Percentiles rank a stretch among this genome's conserved stretches.
phyloP scores from a whole-genome alignment of 2,113 vertebrate genomes.

The Tonatia bakeri region DNA sequence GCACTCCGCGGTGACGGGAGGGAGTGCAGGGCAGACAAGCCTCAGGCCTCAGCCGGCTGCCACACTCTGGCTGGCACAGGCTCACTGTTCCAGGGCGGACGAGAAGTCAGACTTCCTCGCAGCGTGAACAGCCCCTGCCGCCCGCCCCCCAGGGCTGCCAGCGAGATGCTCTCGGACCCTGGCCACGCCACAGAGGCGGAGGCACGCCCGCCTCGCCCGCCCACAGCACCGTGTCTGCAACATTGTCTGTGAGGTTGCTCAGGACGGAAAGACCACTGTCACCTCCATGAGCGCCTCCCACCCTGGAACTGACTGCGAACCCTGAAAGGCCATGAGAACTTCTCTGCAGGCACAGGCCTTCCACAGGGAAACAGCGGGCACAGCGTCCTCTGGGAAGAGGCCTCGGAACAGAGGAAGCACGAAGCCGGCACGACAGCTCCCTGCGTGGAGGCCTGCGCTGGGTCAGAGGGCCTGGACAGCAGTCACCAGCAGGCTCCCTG shows the following conservation, averaged over 20 bases:
- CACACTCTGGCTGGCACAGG: background rate
- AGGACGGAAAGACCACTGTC: constrained; percentile 25
- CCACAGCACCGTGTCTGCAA: background rate
- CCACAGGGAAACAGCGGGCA: background rate
- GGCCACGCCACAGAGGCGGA: background rate
- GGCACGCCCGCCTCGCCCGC: background rate
- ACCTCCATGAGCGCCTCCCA: background rate
- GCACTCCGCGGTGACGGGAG: no score
- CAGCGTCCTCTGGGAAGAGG: background rate
- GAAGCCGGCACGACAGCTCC: background rate
- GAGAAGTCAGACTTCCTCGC: background rate
- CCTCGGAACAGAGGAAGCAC: background rate
- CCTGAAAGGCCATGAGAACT: constrained; percentile 38
- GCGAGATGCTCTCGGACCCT: no score
- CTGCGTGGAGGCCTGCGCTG: background rate
- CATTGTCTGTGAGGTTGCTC: constrained; percentile 38
- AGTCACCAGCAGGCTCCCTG: background rate
- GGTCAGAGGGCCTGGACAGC: no score
- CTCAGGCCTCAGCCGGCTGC: background rate
- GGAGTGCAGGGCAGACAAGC: background rate
- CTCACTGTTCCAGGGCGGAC: background rate
- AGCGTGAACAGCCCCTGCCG: background rate
- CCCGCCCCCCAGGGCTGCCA: background rate
- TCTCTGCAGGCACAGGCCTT: background rate
- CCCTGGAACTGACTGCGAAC: background rate